Evolutionary conservation across 2,888 invertebrate species (phyloP).

Genomic region (Cryptophagus acutangulus): DNA sequence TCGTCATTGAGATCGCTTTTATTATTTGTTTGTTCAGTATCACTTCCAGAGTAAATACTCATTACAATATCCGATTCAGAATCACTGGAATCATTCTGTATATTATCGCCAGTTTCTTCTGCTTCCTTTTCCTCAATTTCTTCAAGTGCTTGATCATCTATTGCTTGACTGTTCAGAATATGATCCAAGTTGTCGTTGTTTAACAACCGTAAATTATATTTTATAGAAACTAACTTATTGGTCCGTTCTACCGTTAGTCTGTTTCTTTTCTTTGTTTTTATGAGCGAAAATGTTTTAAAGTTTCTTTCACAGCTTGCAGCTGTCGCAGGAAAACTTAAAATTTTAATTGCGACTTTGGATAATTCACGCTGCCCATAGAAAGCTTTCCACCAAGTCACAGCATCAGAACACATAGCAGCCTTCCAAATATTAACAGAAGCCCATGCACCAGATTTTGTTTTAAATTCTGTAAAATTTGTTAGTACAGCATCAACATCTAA

Average conservation of each 20-base stretch:
- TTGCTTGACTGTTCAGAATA: too few species aligned
- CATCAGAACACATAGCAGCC: background rate
- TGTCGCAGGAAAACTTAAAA: slow-evolving; percentile 6
- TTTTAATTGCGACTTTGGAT: background rate
- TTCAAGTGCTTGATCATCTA: too few species aligned
- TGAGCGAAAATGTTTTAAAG: background rate
- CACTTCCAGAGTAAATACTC: too few species aligned
- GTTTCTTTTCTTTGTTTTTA: slow-evolving; percentile 8
- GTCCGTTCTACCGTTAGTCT: slow-evolving; percentile 4
- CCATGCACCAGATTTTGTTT: background rate
- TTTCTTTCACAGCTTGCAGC: slow-evolving; percentile 5
- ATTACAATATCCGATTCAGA: too few species aligned
- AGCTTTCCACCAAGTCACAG: slow-evolving; percentile 1
- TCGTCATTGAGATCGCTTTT: too few species aligned
- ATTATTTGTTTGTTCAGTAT: too few species aligned
- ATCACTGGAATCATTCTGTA: too few species aligned
- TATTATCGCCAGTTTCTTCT: too few species aligned
- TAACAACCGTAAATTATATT: too few species aligned
- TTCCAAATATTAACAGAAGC: background rate
- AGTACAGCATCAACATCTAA: background rate
- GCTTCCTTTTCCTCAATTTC: too few species aligned
- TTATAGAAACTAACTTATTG: slow-evolving; percentile 3
- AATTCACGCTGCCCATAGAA: background rate
- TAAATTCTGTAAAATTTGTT: background rate
- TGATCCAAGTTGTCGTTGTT: too few species aligned